These are phyloP conservation scores for Glyptemys insculpta DNA, from an alignment of 2,797 vertebrate species.

Conservation along the genomic window DNA sequence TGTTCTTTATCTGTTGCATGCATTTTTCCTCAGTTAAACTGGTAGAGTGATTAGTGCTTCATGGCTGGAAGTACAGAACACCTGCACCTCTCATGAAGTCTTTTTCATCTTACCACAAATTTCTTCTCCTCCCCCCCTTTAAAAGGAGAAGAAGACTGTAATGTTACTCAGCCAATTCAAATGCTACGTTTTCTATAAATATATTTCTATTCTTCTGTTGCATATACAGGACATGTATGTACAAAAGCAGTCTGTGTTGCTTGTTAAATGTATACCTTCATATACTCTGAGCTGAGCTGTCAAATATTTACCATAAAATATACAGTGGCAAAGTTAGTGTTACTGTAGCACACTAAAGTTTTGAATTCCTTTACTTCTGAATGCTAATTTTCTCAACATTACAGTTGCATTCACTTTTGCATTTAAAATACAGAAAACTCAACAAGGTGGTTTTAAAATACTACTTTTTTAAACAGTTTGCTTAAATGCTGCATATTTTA, in stretches of 20 bases:
- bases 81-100: neutral
- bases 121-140: neutral
- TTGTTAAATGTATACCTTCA: neutral
- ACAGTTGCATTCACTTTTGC: neutral
- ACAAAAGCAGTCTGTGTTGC: neutral
- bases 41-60: neutral
- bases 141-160: neutral
- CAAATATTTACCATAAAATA: neutral
- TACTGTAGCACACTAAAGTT: neutral
- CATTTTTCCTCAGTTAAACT: neutral
- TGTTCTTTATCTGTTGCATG: accelerated
- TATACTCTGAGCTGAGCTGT: accelerated
- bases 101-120: neutral
- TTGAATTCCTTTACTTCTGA: neutral
- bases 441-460: neutral
- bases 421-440: neutral
- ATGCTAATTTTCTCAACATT: neutral
- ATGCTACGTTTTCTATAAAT: neutral
- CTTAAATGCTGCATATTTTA: neutral
- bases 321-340: neutral
- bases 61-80: neutral
- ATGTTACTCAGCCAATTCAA: neutral
- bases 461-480: neutral
- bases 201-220: neutral
- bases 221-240: neutral